Evolutionary conservation across 2,113 vertebrate species (phyloP), one percentile per base, ranked within the genome.

Genomic region (Spea multiplicata): DNA sequence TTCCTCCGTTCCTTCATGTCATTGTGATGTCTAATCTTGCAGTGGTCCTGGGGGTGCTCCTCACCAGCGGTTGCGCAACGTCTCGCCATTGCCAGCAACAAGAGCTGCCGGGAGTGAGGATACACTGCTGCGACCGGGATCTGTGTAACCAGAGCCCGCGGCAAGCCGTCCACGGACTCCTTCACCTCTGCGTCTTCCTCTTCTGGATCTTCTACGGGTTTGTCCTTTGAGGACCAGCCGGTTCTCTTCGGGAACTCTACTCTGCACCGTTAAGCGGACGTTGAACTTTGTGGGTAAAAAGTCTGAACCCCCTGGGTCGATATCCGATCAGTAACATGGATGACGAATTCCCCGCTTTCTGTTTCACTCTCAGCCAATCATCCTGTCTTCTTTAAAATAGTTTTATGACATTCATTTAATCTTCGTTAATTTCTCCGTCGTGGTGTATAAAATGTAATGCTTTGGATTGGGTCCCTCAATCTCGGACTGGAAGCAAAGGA

Each of bases 51-150:
- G 94, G 94, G 69, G 94, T 95, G 49, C 89, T 92, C 73, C 87
- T 96, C 90, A 91, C 94, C 85, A 96, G 95, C 3, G 94, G 95
- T 78, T 96, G 95, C 14, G 95, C 95, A 87, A 96, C 95, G 4
- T 95, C 95, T 46, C 93, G 95, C 59, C 95, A 97, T 88, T 95
- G 94, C 87, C 95, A 96, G 85, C 95, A 96, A 84, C 93, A 93
- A 75, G 95, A 96, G 86, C 90, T 96, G 79, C 95, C 0, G 93
- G 95, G 95, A 13, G 92, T 96, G 78, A 89, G 90, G 62, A 96
- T 97, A 89, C 92, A 94, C 87, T 97, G 95, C 89, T 96, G 95
- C 0, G 91, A 90, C 85, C 86, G 89, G 0, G 93, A 94, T 72
- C 91, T 97, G 30, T 93, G 93, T 87, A 91, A 94, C 81, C 45